phyloP scores from a whole-genome alignment of 2,888 invertebrate species.

The Nephrotoma appendiculata region DNA sequence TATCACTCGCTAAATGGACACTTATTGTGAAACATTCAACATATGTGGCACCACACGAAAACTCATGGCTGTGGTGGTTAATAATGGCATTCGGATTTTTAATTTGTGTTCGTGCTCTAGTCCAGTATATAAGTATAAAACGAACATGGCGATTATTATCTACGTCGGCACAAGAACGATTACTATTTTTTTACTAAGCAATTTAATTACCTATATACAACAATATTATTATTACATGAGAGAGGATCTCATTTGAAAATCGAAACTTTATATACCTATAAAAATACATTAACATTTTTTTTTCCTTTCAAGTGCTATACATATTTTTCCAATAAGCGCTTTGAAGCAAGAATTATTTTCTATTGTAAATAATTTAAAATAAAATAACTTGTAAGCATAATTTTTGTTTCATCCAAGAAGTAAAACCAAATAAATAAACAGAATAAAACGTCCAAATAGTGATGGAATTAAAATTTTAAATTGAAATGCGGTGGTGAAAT shows the following conservation, averaged over 20 bases:
- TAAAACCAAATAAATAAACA: not conserved
- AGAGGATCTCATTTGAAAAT: not conserved
- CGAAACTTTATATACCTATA: not conserved
- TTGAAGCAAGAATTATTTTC: not conserved
- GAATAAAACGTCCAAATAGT: not conserved
- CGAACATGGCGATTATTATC: slow-evolving; percentile 77
- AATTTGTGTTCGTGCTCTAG: slow-evolving; percentile 73
- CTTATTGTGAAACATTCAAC: slow-evolving; percentile 85
- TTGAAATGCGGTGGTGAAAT: not conserved
- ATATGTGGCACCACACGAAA: slow-evolving; percentile 72
- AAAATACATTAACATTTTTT: not conserved
- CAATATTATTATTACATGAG: not conserved
- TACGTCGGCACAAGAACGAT: slow-evolving; percentile 72
- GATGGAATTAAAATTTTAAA: not conserved
- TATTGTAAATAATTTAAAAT: not conserved
- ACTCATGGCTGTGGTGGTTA: slow-evolving; percentile 86
- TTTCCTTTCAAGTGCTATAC: not conserved
- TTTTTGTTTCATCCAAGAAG: not conserved
- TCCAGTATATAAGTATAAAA: slow-evolving; percentile 80
- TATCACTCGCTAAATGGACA: slow-evolving; percentile 90
- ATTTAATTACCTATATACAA: not conserved
- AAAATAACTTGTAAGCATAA: not conserved
- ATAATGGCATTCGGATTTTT: slow-evolving; percentile 81
- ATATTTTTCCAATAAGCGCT: not conserved
- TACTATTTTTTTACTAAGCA: slow-evolving; percentile 69